Percentiles rank a stretch among this genome's conserved stretches.
These are phyloP conservation scores for Leiothrix lutea DNA, from an alignment of 2,113 vertebrate species.

Conservation along the genomic window DNA sequence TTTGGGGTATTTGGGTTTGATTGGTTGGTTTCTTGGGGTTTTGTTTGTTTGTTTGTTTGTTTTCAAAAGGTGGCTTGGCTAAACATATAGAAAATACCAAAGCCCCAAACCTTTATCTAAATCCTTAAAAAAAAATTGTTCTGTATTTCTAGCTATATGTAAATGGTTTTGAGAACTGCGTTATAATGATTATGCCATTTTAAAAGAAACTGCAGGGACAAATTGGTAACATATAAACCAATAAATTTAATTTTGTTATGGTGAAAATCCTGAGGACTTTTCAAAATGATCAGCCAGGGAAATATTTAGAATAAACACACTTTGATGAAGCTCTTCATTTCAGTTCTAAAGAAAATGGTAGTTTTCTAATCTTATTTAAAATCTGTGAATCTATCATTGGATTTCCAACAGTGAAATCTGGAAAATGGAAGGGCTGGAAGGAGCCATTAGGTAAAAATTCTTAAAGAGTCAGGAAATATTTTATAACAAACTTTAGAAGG, in stretches of 20 bases:
- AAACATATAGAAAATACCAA: neutral
- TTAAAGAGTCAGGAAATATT: neutral
- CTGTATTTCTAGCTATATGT: neutral
- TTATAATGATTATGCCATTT: neutral
- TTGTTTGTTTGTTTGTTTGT: too few relatives aligned
- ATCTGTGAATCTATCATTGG: neutral
- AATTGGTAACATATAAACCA: neutral
- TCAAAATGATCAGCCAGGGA: neutral
- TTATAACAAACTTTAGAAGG: neutral
- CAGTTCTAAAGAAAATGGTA: neutral
- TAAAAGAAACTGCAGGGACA: neutral
- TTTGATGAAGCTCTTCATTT: neutral
- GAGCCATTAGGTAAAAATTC: neutral
- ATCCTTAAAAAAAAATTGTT: neutral
- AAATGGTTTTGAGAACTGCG: neutral
- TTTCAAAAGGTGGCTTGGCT: neutral
- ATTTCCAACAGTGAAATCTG: neutral
- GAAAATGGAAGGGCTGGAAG: neutral
- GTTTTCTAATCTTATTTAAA: neutral
- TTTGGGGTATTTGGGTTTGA: neutral
- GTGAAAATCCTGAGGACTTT: neutral
- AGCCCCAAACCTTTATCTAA: rapidly evolving
- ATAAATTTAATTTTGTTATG: neutral
- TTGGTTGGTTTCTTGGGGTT: neutral
- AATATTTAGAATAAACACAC: neutral